These are phyloP conservation scores for Sycobia sp. DNA, from an alignment of 1,140 invertebrate species.

Conservation along the genomic window DNA sequence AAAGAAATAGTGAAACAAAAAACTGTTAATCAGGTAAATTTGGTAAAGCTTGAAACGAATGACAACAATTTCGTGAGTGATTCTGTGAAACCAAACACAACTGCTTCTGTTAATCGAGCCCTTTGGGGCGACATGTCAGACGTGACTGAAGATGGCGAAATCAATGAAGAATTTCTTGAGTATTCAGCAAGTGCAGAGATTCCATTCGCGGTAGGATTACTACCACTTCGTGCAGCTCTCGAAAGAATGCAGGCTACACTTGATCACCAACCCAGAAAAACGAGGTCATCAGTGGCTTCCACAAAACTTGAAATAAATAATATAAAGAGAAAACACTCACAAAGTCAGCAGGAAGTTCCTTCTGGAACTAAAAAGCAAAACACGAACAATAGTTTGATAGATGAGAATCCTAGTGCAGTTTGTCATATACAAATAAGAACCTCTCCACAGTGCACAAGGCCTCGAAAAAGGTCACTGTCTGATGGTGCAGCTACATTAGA, in stretches of 20 bases:
- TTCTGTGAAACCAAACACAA: slow-evolving; percentile 27
- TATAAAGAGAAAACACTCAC: slow-evolving; percentile 46
- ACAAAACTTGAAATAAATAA: slow-evolving; percentile 42
- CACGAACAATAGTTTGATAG: slow-evolving; percentile 21
- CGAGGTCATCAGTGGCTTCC: slow-evolving; percentile 55
- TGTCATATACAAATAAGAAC: slow-evolving; percentile 57
- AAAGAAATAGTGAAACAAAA: slow-evolving; percentile 29
- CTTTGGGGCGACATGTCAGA: slow-evolving; percentile 61
- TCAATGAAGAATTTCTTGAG: slow-evolving; percentile 41
- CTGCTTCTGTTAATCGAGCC: slow-evolving; percentile 51
- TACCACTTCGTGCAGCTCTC: slow-evolving; percentile 58
- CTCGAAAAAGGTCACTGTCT: slow-evolving; percentile 27
- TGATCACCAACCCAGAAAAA: slow-evolving; percentile 62
- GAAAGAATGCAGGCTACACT: slow-evolving; percentile 61
- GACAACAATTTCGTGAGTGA: slow-evolving; percentile 24
- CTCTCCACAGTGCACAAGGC: slow-evolving; percentile 42
- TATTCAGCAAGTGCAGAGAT: slow-evolving; percentile 56
- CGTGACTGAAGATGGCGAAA: slow-evolving; percentile 45
- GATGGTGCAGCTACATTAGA: slow-evolving; percentile 13
- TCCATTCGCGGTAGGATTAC: slow-evolving; percentile 60
- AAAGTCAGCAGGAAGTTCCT: slow-evolving; percentile 32
- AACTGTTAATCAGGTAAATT: slow-evolving; percentile 27
- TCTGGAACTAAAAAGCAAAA: slow-evolving; percentile 39
- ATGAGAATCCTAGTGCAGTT: slow-evolving; percentile 49
- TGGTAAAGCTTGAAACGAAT: slow-evolving; percentile 13